Base-by-base conservation (phyloP, 2,113 vertebrate genomes). In the Bubo scandiacus region DNA sequence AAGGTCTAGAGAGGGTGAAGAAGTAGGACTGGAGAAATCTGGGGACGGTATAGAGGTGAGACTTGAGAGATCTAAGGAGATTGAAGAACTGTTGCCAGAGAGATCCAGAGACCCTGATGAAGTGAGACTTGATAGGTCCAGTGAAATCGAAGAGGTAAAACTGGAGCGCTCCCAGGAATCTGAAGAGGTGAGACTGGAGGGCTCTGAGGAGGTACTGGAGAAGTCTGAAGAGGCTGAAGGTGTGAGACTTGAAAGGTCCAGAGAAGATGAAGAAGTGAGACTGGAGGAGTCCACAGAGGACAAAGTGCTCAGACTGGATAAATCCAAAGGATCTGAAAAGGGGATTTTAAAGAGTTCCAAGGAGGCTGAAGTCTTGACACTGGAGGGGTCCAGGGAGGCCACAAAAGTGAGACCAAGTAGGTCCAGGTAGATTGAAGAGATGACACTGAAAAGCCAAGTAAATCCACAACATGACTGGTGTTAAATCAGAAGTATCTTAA, bases 331-430 rank as follows among this genome's bases (percentile, higher is more conserved):
- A 58, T 96, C 95, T 85, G 97, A 95, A 94, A 97, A 95, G 73
- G 94, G 94, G 77, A 96, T 92, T 94, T 94, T 95, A 82, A 96
- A 92, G 86, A 68, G 92, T 94, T 97, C 97, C 94, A 86, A 92
- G 88, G 96, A 95, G 42, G 87, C 72, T 94, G 93, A 91, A 91
- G 91, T 96, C 92, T 94, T 93, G 78, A 71, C 55, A 26, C 89
- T 95, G 94, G 71, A 95, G 95, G 91, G 93, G 94, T 97, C 97
- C 97, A 97, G 96, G 94, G 96, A 96, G 92, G 84, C 96, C 92
- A 88, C 77, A 87, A 92, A 66, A 21, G 91, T 92, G 95, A 94
- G 92, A 96, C 96, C 91, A 55, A 54, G 74, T 49, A 73, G 91
- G 89, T 97, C 95, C 85, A 66, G 86, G 85, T 52, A 61, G 58